Evolutionary conservation across 2,888 invertebrate genomes (phyloP).

Genomic region (Neelides folsomi): DNA sequence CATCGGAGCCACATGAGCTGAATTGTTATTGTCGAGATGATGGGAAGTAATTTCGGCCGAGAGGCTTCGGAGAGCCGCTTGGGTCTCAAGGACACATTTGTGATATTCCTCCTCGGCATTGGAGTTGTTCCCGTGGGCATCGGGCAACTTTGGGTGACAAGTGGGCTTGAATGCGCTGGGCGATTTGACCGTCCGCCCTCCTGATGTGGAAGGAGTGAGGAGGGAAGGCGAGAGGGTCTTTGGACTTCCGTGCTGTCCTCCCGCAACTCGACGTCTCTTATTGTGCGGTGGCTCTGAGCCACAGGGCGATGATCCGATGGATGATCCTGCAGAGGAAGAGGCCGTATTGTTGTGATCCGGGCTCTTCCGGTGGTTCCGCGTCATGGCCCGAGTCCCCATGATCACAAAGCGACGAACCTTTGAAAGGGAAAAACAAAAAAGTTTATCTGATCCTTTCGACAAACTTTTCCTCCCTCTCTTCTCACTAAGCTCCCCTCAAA

Average conservation of each 20-base stretch:
- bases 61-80: conserved; percentile 24
- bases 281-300: conserved; percentile 12
- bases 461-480: conserved; percentile 1
- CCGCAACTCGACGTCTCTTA: conserved; percentile 12
- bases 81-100: conserved; percentile 30
- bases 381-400: conserved; percentile 22
- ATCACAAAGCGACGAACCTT: conserved; percentile 12
- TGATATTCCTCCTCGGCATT: conserved; percentile 21
- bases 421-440: conserved; percentile 9
- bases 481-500: neutral
- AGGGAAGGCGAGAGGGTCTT: neutral
- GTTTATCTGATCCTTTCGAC: conserved; percentile 7
- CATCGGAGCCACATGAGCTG: neutral
- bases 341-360: conserved; percentile 20
- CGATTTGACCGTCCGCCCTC: neutral
- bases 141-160: neutral
- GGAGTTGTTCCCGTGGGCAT: too few relatives aligned
- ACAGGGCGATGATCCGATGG: conserved; percentile 16
- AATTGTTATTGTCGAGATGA: conserved; percentile 5
- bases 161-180: neutral
- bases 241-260: neutral
- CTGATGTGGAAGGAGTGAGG: too few relatives aligned
- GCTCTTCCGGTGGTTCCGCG: conserved; percentile 20
- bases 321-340: conserved; percentile 17
- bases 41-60: conserved; percentile 23